phyloP scores from a whole-genome alignment of 2,113 vertebrate species.

The Acanthochromis polyacanthus region DNA sequence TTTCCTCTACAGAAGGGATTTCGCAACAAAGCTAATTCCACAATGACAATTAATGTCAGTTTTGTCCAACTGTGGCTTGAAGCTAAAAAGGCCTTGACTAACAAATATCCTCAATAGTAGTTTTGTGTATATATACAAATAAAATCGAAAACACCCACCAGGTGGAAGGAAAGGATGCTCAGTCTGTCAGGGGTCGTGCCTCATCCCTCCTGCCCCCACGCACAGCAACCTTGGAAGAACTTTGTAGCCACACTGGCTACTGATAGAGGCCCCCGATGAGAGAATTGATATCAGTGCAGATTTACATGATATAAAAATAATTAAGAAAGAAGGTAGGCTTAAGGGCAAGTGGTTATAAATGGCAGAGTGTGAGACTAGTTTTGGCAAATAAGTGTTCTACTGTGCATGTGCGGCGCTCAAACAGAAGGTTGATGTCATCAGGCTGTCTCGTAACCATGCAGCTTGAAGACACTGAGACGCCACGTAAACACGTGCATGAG shows the following conservation, averaged over 20 bases:
- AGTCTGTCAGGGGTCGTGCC: constrained; percentile 36
- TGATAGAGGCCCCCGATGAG: constrained; percentile 61
- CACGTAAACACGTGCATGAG: constrained; percentile 56
- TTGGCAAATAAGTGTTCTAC: constrained; percentile 81
- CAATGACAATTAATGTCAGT: constrained; percentile 35
- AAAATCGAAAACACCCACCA: constrained; percentile 68
- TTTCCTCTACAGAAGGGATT: constrained; percentile 42
- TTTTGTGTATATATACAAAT: constrained; percentile 78
- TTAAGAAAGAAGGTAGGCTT: constrained; percentile 76
- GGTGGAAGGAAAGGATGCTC: constrained; percentile 56
- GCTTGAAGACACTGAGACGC: constrained; percentile 63
- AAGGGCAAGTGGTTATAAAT: constrained; percentile 86
- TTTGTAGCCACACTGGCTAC: constrained; percentile 53
- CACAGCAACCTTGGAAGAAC: constrained; percentile 75
- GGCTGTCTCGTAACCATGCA: constrained; percentile 74
- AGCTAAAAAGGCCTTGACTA: constrained; percentile 70
- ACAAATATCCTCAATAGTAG: constrained; percentile 59
- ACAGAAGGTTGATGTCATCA: constrained; percentile 60
- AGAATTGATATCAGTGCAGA: constrained; percentile 75
- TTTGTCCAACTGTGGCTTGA: constrained; percentile 64
- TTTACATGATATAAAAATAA: constrained; percentile 82
- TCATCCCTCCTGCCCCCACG: constrained; percentile 21
- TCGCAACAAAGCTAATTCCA: constrained; percentile 51
- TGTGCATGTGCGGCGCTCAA: constrained; percentile 63
- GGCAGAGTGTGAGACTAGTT: constrained; percentile 83